phyloP scores from a whole-genome alignment of 1,140 invertebrate genomes.

The Spodoptera litura region DNA sequence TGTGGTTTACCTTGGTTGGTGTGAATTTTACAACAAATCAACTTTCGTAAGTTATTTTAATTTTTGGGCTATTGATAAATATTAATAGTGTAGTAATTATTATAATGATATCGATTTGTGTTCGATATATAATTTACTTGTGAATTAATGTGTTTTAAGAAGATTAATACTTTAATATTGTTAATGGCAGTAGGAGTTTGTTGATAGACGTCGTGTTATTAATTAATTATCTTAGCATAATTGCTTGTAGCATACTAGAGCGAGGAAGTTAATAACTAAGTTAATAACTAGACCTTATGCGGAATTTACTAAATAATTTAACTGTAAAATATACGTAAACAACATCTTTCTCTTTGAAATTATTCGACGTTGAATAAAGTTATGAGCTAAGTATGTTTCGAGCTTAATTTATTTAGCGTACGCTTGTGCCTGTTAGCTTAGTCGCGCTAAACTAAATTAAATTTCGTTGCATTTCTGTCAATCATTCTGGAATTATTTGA shows the following conservation, averaged over 20 bases:
- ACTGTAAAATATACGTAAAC: too few relatives aligned
- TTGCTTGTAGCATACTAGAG: slow-evolving; percentile 8
- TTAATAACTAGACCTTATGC: neutral
- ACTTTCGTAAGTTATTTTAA: slow-evolving; percentile 20
- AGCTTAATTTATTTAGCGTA: too few relatives aligned
- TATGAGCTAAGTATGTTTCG: too few relatives aligned
- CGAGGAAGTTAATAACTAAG: neutral
- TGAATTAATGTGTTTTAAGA: neutral
- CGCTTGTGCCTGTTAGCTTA: too few relatives aligned
- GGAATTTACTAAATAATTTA: too few relatives aligned
- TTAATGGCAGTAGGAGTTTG: neutral
- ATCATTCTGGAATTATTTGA: too few relatives aligned
- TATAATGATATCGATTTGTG: slow-evolving; percentile 11
- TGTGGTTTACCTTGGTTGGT: slow-evolving; percentile 44
- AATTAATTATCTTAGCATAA: slow-evolving; percentile 8
- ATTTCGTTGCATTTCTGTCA: too few relatives aligned
- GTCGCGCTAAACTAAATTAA: too few relatives aligned
- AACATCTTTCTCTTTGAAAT: too few relatives aligned
- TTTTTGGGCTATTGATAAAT: neutral
- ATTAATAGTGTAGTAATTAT: slow-evolving; percentile 25
- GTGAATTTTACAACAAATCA: slow-evolving; percentile 14
- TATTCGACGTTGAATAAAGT: too few relatives aligned
- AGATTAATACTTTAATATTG: slow-evolving; percentile 23
- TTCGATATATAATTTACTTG: slow-evolving; percentile 8
- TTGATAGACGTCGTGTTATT: neutral